These are phyloP conservation scores for Sympetrum striolatum DNA, from an alignment of 2,888 invertebrate genomes.

Conservation along the genomic window DNA sequence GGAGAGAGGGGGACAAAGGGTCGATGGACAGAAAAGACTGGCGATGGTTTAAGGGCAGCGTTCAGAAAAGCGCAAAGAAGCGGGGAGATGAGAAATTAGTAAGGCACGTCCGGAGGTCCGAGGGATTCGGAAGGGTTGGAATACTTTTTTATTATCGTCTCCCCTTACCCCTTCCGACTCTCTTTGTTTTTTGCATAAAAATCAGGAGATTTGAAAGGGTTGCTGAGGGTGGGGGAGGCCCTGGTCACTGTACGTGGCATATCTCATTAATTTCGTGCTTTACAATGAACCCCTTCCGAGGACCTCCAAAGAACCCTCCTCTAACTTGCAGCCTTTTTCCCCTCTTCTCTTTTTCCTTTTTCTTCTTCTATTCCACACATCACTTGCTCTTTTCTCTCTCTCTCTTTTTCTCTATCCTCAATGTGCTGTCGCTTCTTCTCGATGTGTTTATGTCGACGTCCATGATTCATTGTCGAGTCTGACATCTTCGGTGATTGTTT, in stretches of 20 bases:
- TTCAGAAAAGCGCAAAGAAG: constrained; percentile 7
- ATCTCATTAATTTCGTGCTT: constrained; percentile 43
- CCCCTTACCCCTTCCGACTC: not conserved
- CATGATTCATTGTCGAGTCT: not conserved
- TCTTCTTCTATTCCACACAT: not conserved
- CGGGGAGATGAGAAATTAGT: constrained; percentile 38
- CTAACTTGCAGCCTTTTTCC: not conserved
- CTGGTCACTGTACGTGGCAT: constrained; percentile 38
- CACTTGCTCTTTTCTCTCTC: not conserved
- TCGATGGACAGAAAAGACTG: constrained; percentile 5
- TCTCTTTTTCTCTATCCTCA: not conserved
- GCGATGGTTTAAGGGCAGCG: constrained; percentile 1
- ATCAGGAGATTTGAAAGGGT: constrained; percentile 34
- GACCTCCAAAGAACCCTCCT: not conserved
- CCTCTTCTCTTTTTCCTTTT: not conserved
- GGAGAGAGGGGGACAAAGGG: not conserved
- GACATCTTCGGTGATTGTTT: too few species aligned
- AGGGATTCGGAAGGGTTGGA: constrained; percentile 30
- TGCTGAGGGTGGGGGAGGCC: not conserved
- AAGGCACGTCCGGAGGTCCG: constrained; percentile 21
- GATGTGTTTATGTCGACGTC: not conserved
- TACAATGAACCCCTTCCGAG: constrained; percentile 42
- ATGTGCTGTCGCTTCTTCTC: not conserved
- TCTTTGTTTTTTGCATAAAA: constrained; percentile 36
- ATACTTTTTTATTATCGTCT: not conserved